phyloP scores from a whole-genome alignment of 2,797 vertebrate genomes.

The Tarsius wallacei region DNA sequence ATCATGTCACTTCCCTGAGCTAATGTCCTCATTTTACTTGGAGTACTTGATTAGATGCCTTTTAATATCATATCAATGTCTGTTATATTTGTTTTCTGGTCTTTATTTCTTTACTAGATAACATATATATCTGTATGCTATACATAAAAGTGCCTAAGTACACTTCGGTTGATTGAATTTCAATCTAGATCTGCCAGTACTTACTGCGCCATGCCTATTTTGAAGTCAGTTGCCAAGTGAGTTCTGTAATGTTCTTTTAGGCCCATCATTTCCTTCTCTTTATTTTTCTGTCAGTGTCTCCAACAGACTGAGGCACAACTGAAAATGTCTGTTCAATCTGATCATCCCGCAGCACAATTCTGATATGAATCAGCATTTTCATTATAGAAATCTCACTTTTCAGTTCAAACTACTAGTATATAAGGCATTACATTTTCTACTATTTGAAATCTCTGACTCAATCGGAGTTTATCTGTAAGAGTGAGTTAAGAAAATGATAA shows the following conservation, averaged over 20 bases:
- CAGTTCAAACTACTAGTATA: slow-evolving; percentile 10
- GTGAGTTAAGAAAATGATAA: slow-evolving; percentile 64
- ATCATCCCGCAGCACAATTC: slow-evolving; percentile 4
- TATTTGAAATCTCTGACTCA: slow-evolving; percentile 54
- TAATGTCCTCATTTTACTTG: background rate
- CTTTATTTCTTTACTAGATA: background rate
- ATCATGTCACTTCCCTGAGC: background rate
- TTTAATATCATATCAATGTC: background rate
- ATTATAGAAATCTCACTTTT: slow-evolving; percentile 76
- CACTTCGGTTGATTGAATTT: background rate
- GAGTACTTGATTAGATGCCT: background rate
- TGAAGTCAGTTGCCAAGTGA: background rate
- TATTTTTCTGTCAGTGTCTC: slow-evolving; percentile 58
- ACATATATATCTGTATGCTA: background rate
- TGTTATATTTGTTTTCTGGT: slow-evolving; percentile 15
- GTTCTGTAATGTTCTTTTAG: background rate
- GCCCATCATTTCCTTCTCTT: background rate
- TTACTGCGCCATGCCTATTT: background rate
- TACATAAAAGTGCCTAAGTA: background rate
- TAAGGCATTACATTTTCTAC: slow-evolving; percentile 50
- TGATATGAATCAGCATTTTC: slow-evolving; percentile 73
- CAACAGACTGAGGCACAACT: background rate
- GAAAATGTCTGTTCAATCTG: slow-evolving; percentile 55
- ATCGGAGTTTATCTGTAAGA: slow-evolving; percentile 40
- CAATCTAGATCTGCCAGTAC: background rate